phyloP scores from a whole-genome alignment of 2,797 vertebrate genomes.

The Yasuhikotakia modesta region DNA sequence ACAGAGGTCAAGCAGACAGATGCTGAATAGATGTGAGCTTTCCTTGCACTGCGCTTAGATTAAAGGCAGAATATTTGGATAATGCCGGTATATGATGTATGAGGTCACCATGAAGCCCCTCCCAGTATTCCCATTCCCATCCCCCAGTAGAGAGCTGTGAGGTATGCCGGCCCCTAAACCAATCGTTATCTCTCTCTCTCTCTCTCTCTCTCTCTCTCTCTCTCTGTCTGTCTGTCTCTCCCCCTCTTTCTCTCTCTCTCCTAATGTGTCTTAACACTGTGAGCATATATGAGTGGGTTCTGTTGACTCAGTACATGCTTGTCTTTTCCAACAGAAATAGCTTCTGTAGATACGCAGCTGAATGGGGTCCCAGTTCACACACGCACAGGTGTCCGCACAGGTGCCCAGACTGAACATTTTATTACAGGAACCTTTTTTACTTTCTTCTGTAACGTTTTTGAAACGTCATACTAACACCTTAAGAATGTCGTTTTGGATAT shows the following conservation, averaged over 20 bases:
- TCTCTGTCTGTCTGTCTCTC: too few relatives aligned
- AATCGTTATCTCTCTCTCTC: slow-evolving; percentile 29
- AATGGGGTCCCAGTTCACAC: neutral
- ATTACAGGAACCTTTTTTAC: too few relatives aligned
- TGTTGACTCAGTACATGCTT: slow-evolving; percentile 33
- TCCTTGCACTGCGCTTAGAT: slow-evolving; percentile 33
- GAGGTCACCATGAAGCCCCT: slow-evolving; percentile 59
- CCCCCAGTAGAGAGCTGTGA: slow-evolving; percentile 40
- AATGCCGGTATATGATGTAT: slow-evolving; percentile 63
- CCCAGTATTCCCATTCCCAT: slow-evolving; percentile 55
- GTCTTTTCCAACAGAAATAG: slow-evolving; percentile 25
- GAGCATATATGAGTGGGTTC: slow-evolving; percentile 5
- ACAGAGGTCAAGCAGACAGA: slow-evolving; percentile 46
- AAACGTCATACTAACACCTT: too few relatives aligned
- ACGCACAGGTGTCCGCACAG: too few relatives aligned
- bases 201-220: neutral
- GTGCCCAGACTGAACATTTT: too few relatives aligned
- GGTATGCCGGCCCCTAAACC: slow-evolving; percentile 51
- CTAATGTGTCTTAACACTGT: neutral
- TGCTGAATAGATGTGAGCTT: slow-evolving; percentile 48
- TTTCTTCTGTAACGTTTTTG: too few relatives aligned
- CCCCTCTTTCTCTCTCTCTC: too few relatives aligned
- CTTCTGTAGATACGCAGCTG: slow-evolving; percentile 8
- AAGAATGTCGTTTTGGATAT: too few relatives aligned
- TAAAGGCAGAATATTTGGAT: slow-evolving; percentile 53